Evolutionary conservation across 1,140 invertebrate species (phyloP).

Genomic region (Thalassaphorura encarpata): DNA sequence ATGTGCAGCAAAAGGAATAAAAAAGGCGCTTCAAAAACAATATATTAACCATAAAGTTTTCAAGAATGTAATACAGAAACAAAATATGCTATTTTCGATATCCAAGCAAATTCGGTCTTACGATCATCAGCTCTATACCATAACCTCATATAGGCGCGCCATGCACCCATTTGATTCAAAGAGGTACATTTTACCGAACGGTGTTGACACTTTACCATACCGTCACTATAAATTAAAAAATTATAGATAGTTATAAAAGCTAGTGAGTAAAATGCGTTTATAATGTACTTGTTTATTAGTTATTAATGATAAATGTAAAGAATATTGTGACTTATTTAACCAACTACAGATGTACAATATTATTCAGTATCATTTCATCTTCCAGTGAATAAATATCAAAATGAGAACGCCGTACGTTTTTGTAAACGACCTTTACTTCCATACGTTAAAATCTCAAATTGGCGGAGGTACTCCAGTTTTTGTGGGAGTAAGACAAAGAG

Average conservation of each 20-base stretch:
- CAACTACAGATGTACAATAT: no score
- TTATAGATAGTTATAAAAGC: no score
- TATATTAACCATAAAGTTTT: not conserved
- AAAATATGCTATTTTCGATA: not conserved
- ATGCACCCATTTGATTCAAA: constrained; percentile 17
- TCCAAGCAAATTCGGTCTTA: constrained; percentile 10
- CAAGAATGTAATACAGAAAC: not conserved
- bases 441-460: constrained; percentile 4
- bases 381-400: no score
- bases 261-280: no score
- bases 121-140: constrained; percentile 8
- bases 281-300: no score
- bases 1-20: constrained; percentile 9
- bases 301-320: no score
- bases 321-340: no score
- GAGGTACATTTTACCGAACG: constrained; percentile 14
- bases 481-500: constrained; percentile 6
- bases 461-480: constrained; percentile 2
- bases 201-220: constrained; percentile 12
- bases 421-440: not conserved
- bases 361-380: no score
- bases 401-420: no score
- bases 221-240: constrained; percentile 7
- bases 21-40: not conserved
- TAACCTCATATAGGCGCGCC: not conserved